phyloP scores from a whole-genome alignment of 2,888 invertebrate species.

The Andrena hattorfiana region DNA sequence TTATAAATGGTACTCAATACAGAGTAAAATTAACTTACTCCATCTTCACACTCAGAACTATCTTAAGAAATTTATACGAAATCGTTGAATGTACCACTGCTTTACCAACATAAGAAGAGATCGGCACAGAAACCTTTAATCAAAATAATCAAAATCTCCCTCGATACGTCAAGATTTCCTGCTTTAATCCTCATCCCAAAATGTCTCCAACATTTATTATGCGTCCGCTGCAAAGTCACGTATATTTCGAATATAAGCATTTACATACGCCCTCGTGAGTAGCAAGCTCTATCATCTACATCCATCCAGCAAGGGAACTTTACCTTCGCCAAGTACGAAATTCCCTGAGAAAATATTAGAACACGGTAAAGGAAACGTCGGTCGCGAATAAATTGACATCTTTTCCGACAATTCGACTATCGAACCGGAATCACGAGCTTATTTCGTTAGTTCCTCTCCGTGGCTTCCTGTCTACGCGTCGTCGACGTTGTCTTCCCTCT shows the following conservation, averaged over 20 bases:
- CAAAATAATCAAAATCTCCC: background rate
- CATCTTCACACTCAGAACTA: background rate
- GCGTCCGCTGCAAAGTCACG: no score
- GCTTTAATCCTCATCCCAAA: no score
- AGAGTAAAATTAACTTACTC: no score
- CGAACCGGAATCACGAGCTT: slow-evolving; percentile 43
- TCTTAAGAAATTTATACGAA: background rate
- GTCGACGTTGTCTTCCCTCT: slow-evolving; percentile 14
- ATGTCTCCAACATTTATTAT: no score
- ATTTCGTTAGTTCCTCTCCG: slow-evolving; percentile 50
- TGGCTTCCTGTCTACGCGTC: slow-evolving; percentile 11
- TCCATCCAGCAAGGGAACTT: background rate
- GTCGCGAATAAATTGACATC: slow-evolving; percentile 48
- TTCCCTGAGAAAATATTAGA: slow-evolving; percentile 17
- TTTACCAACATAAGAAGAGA: background rate
- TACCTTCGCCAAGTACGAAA: background rate
- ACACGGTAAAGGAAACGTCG: slow-evolving; percentile 10
- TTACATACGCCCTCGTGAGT: background rate
- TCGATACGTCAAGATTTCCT: background rate
- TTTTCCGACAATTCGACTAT: slow-evolving; percentile 22
- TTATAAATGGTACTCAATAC: no score
- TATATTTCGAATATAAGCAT: no score
- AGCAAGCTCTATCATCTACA: background rate
- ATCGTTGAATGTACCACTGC: background rate
- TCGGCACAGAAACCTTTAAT: background rate